Base-by-base conservation (phyloP, 2,113 vertebrate species). In the Sapajus apella region DNA sequence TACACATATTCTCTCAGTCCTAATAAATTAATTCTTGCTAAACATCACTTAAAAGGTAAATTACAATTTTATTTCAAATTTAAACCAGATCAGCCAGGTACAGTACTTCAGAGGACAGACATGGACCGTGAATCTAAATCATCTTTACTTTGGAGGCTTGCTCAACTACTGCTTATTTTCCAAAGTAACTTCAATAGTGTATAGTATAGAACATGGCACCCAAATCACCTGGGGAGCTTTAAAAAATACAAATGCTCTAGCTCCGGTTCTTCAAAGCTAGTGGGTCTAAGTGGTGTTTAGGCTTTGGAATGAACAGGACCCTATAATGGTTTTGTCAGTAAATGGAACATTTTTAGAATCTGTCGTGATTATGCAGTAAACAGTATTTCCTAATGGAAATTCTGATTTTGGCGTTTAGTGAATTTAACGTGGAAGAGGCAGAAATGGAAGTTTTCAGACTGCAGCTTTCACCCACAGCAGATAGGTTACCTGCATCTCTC, bases 1-100 rank as follows among this genome's bases (percentile, higher is more conserved):
- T 10, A 85, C 35, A 92, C 45, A 55, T 37, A 90, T 72, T 86
- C 55, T 77, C 32, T 17, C 43, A 88, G 8, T 75, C 25, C 55
- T 92, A 93, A 91, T 6, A 93, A 96, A 72, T 35, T 77, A 43
- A n/a, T 72, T 85, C 95, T 93, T 92, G 72, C 35, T 95, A 75
- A 84, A 81, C 32, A 70, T 97, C 77, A 87, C 81, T 75, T 91
- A 70, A 79, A 73, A 58, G 52, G 40, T 6, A 61, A 83, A 90
- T 55, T 58, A 95, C 86, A 90, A 86, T 83, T 88, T 90, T 77
- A 90, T 40, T 95, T 97, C 95, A 87, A 72, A 84, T 73, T 91
- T 85, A 91, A 96, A 89, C 56, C 86, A 47, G 25, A 91, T 72
- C 50, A 95, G 64, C 43, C 58, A 86, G 30, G 64, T 50, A 50